Evolutionary conservation across 2,888 invertebrate genomes (phyloP).

Genomic region (Terebella lapidaria): DNA sequence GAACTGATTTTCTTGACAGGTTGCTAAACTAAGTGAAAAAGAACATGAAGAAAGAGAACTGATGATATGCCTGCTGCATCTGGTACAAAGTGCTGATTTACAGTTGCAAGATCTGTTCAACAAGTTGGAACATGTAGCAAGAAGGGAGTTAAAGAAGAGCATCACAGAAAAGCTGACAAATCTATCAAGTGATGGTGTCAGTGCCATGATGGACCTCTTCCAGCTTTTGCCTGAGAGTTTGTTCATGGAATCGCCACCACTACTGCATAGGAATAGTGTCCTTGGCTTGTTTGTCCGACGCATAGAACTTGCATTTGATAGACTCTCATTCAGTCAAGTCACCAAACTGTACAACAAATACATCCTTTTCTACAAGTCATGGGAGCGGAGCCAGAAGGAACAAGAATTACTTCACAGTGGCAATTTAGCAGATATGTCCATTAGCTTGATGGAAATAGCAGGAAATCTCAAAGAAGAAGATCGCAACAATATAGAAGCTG

Average conservation of each 20-base stretch:
- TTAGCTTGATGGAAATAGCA: conserved; percentile 17
- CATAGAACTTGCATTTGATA: conserved; percentile 75
- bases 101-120: neutral
- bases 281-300: conserved; percentile 75
- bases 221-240: conserved; percentile 63
- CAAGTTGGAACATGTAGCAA: neutral
- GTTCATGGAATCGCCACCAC: conserved; percentile 61
- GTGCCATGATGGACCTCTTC: conserved; percentile 61
- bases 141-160: neutral
- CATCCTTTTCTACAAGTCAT: conserved; percentile 62
- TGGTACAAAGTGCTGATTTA: conserved; percentile 61
- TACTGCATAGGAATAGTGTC: conserved; percentile 65
- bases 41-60: conserved; percentile 66
- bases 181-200: conserved; percentile 61
- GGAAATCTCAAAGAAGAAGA: conserved; percentile 2
- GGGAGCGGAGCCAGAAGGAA: neutral
- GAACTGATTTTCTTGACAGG: too few species aligned
- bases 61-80: conserved; percentile 72
- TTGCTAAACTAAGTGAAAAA: too few species aligned
- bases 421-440: conserved; percentile 10
- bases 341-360: conserved; percentile 70
- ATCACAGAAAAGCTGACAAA: conserved; percentile 34
- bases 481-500: neutral
- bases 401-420: neutral
- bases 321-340: conserved; percentile 77